Evolutionary conservation across 2,888 invertebrate species (phyloP), one percentile per base, ranked within the genome.

Genomic region (Oscheius sp.): DNA sequence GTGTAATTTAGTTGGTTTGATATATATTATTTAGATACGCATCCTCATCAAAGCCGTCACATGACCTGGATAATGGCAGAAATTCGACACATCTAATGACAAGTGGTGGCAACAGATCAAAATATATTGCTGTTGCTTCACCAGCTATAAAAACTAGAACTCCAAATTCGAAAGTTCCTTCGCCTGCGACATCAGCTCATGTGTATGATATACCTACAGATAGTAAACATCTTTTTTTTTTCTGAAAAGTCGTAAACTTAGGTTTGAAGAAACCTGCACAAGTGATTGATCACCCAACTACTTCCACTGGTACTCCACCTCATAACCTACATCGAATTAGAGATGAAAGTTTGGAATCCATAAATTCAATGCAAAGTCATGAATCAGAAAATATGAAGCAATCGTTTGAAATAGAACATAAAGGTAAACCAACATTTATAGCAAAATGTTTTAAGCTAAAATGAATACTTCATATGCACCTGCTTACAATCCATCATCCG

Each of bases 401-500:
- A n/a, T n/a, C n/a, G n/a, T n/a, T n/a, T n/a, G n/a, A n/a, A 3
- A n/a, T 17, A 2, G 49, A 67, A 47, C 33, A 32, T 14, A 57
- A 47, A 47, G 47, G 57, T 57, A n/a, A 47, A 30, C n/a, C n/a
- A n/a, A n/a, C n/a, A n/a, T n/a, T n/a, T n/a, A n/a, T n/a, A n/a
- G n/a, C n/a, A n/a, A n/a, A n/a, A n/a, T 14, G 14, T 68, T 70
- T 71, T 72, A 71, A 79, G 78, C 77, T 32, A 82, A 82, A 54
- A 71, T 78, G 62, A 78, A 76, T 44, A 69, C 80, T 5, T 78
- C 82, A 14, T 83, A 83, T 50, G 80, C 82, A 8, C 77, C 80
- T 8, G 72, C 77, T 9, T 83, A 83, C 68, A 77, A 78, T 51
- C 75, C 78, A 20, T 73, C 81, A 4, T 76, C 75, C 41, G 81